Conservation (phyloP, 2,113 vertebrate genomes). For the Potamarius usumacintae region DNA sequence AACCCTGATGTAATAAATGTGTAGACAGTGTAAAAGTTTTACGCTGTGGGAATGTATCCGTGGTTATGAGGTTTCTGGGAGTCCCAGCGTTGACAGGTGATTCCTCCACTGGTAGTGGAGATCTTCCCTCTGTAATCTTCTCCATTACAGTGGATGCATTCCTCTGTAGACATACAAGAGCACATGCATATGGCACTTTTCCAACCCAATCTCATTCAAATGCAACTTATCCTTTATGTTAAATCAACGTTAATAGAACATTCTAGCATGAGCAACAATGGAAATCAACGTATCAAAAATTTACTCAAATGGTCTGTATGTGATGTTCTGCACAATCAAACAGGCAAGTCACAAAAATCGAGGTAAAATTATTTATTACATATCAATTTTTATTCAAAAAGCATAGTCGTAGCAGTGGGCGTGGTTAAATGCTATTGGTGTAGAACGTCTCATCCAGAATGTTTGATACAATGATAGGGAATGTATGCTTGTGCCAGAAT, state of each 20-base stretch:
- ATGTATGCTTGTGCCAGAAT: background rate
- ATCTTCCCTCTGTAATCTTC: conserved; percentile 86
- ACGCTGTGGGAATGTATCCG: conserved; percentile 81
- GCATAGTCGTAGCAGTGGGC: background rate
- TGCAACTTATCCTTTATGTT: background rate
- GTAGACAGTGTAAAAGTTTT: conserved; percentile 53
- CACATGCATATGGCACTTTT: background rate
- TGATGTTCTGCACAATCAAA: background rate
- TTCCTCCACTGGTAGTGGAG: conserved; percentile 73
- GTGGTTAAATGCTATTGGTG: background rate
- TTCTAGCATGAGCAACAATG: background rate
- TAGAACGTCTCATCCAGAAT: background rate
- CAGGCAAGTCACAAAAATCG: no score
- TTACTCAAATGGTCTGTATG: background rate
- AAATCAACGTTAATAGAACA: background rate
- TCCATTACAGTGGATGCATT: conserved; percentile 89
- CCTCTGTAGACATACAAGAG: conserved; percentile 62
- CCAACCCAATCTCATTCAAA: background rate
- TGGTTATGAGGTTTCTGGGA: conserved; percentile 85
- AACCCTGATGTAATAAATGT: background rate
- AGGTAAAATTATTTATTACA: background rate
- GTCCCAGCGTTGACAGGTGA: conserved; percentile 80
- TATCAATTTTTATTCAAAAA: background rate
- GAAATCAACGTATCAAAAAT: background rate
- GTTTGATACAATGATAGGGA: background rate